A percentile compares a stretch with the other conserved stretches of the same genome.
Evolutionary conservation across 92 coral and sea anemone species (phyloP).

Genomic region (Palythoa heliodiscus): DNA sequence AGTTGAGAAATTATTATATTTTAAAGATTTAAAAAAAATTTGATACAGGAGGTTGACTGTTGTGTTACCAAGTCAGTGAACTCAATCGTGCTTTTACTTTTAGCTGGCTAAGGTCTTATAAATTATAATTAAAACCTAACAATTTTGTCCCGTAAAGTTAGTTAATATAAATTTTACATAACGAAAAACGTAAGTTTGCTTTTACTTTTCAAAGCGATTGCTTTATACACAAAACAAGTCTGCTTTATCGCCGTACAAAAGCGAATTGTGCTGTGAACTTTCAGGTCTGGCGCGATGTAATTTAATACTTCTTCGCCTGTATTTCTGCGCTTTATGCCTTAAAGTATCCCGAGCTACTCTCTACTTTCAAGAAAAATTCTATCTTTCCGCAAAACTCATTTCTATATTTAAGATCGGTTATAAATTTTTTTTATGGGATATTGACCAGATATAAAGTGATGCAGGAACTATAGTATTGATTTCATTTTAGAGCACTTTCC

Average conservation of each 20-base stretch:
- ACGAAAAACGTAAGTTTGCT: not conserved
- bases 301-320: conserved; percentile 4
- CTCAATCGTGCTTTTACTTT: not conserved
- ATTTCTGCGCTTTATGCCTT: not conserved
- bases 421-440: not conserved
- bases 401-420: not conserved
- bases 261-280: conserved; percentile 34
- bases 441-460: not conserved
- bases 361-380: not conserved
- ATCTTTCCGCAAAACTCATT: no score
- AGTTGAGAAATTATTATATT: no score
- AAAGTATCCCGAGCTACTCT: not conserved
- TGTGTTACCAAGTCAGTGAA: not conserved
- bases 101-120: not conserved
- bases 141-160: not conserved
- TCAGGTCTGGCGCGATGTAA: conserved; percentile 35
- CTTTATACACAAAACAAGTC: not conserved
- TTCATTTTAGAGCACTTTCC: conserved; percentile 3
- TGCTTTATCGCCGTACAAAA: conserved; percentile 7
- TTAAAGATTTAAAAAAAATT: no score
- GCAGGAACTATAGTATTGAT: not conserved
- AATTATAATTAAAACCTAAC: not conserved
- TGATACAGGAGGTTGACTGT: no score
- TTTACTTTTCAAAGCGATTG: not conserved
- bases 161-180: not conserved